These are phyloP conservation scores for Zaprionus africanus DNA, from an alignment of 1,140 invertebrate genomes.

Conservation along the genomic window DNA sequence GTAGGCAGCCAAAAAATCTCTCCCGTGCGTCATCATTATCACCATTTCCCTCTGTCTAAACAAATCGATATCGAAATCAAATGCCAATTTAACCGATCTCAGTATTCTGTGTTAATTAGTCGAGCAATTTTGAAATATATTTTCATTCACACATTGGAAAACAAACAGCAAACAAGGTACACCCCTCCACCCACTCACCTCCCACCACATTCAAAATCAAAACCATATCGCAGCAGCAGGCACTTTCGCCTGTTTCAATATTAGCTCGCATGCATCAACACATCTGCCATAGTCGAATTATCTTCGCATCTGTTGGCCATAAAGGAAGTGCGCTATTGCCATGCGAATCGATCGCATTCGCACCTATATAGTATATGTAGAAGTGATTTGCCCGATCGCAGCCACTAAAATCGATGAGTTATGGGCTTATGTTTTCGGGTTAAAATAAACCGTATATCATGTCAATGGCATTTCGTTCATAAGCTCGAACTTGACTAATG, in stretches of 20 bases:
- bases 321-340: constrained; percentile 71
- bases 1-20: constrained; percentile 38
- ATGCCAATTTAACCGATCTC: constrained; percentile 13
- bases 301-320: constrained; percentile 71
- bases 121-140: constrained; percentile 56
- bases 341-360: constrained; percentile 52
- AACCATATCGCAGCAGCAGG: constrained; percentile 24
- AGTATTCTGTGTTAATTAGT: constrained; percentile 33
- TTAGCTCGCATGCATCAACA: constrained; percentile 69
- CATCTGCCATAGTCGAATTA: constrained; percentile 44
- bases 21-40: constrained; percentile 57
- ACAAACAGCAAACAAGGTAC: constrained; percentile 16
- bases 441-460: constrained; percentile 72
- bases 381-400: constrained; percentile 2
- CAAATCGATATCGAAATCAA: constrained; percentile 58
- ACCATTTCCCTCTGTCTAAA: constrained; percentile 49
- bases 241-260: constrained; percentile 58
- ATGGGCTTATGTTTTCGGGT: constrained; percentile 63
- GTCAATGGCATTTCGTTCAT: constrained; percentile 33
- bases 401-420: constrained; percentile 51
- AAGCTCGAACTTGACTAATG: constrained; percentile 52
- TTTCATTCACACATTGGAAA: constrained; percentile 59
- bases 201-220: not conserved
- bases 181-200: not conserved
- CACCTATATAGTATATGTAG: constrained; percentile 31